Conservation (phyloP, 2,888 invertebrate genomes). For the Sarcophaga caerulescens region DNA sequence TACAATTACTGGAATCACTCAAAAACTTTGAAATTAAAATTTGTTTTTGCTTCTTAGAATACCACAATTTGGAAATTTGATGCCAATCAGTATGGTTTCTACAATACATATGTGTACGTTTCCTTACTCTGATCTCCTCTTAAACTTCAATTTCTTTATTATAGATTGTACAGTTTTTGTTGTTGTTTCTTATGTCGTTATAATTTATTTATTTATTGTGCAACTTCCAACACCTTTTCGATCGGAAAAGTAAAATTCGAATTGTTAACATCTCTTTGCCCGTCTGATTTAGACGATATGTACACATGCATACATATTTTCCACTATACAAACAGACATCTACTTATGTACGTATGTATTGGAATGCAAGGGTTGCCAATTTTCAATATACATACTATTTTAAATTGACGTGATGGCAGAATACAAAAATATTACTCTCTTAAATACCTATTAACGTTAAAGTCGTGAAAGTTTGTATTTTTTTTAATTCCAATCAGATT, state of each 20-base stretch:
- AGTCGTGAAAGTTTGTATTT: too few species aligned
- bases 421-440: too few species aligned
- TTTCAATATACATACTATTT: too few species aligned
- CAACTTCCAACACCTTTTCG: constrained; percentile 79
- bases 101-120: background rate
- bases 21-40: constrained; percentile 24
- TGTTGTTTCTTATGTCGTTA: constrained; percentile 71
- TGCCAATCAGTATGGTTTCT: constrained; percentile 29
- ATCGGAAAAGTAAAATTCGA: constrained; percentile 48
- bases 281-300: constrained; percentile 12
- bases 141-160: background rate
- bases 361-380: background rate
- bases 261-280: constrained; percentile 18
- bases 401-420: too few species aligned
- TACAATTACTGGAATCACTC: constrained; percentile 44
- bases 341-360: background rate
- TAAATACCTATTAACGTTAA: too few species aligned
- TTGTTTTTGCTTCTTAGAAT: constrained; percentile 50
- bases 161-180: constrained; percentile 25
- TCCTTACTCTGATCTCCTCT: constrained; percentile 1
- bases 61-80: constrained; percentile 49
- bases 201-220: constrained; percentile 80
- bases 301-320: background rate
- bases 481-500: too few species aligned
- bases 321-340: background rate